Base-by-base conservation (phyloP, 2,113 vertebrate genomes). In the Caretta caretta region DNA sequence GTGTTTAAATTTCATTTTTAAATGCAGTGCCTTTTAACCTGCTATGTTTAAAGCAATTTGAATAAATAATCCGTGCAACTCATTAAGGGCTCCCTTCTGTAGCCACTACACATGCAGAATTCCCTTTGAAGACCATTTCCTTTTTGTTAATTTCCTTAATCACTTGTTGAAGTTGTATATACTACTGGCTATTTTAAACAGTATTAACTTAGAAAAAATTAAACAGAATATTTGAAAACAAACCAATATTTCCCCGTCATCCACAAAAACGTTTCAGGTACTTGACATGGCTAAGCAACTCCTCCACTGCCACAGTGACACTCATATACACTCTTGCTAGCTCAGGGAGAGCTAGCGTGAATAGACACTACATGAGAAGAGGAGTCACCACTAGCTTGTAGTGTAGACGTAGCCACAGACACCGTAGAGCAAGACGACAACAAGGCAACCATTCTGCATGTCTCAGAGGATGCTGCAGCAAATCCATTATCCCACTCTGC, bases 1-100 rank as follows among this genome's bases (percentile, higher is more conserved):
- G 81, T 92, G 65, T 89, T 93, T 87, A 85, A 94, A 89, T 94
- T 95, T 87, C 69, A 94, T 94, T 97, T 96, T 89, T 59, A 90
- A 93, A 89, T 50, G 54, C 62, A 90, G 90, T 91, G 0, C 0
- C 0, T 16, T 91, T 93, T 90, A 54, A 22, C 42, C 19, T 87
- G 84, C 29, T 93, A 81, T 50, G 29, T 93, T 90, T 90, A 87
- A 90, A 25, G 54, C 35, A 94, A 86, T 95, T 94, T 94, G 76
- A 95, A 89, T 94, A 80, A 92, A 89, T 94, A 94, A 83, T 50
- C 54, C 50, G 50, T 90, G 50, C 17, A 95, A 85, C 25, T 93
- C 5, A 89, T 94, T 90, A 85, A 48, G 19, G 86, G 11, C 53
- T 59, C 22, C 8, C 46, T 50, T 29, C 25, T 89, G 19, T 79